phyloP scores from a whole-genome alignment of 2,797 vertebrate genomes.

The Paramormyrops hopkinsi region DNA sequence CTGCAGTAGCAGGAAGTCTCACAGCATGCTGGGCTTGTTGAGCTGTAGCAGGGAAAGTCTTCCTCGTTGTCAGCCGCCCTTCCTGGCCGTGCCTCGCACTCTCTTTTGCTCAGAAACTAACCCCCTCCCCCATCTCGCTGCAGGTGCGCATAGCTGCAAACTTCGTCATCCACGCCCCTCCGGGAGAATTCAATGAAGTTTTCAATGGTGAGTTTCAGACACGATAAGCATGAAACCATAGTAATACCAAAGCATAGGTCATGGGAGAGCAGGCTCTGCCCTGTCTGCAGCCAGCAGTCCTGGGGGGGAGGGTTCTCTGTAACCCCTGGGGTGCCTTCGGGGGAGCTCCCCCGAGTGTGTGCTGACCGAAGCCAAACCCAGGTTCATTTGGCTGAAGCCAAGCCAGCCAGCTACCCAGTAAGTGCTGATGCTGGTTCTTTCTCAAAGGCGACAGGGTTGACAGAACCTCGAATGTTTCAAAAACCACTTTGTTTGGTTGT shows the following conservation, averaged over 20 bases:
- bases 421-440: background rate
- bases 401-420: background rate
- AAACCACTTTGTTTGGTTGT: background rate
- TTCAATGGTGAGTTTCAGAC: background rate
- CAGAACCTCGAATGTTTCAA: background rate
- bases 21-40: background rate
- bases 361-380: background rate
- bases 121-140: constrained; percentile 18
- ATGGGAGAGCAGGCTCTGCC: background rate
- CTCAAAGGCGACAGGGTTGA: background rate
- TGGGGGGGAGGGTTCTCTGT: background rate
- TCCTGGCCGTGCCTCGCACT: background rate
- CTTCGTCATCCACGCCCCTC: background rate
- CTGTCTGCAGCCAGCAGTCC: background rate
- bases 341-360: background rate
- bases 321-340: background rate
- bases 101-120: background rate
- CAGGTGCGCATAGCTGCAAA: background rate
- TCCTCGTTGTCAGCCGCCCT: background rate
- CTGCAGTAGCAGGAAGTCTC: constrained; percentile 58
- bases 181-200: background rate
- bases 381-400: background rate
- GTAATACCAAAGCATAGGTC: background rate
- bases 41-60: background rate
- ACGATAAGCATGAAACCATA: background rate